phyloP scores from a whole-genome alignment of 2,113 vertebrate species.

The Pseudorasbora parva region DNA sequence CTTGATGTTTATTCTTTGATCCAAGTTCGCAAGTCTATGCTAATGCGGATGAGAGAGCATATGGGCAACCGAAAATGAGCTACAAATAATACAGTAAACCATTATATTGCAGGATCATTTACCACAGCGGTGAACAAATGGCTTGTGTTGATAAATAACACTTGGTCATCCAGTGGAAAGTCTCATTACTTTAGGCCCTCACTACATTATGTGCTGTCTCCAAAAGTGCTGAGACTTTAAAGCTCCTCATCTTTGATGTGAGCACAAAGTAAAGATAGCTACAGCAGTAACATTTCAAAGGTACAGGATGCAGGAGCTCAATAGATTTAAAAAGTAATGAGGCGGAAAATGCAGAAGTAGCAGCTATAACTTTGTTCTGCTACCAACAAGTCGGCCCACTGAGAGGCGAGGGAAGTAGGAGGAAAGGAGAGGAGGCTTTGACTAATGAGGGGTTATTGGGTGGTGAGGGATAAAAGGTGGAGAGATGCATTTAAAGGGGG shows the following conservation, averaged over 20 bases:
- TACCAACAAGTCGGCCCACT: conserved; percentile 24
- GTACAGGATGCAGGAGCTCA: conserved; percentile 21
- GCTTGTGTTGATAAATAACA: conserved; percentile 31
- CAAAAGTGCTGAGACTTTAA: conserved; percentile 34
- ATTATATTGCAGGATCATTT: conserved; percentile 22
- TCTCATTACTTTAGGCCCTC: conserved; percentile 37
- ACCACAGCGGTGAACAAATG: neutral
- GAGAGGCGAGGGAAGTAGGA: conserved; percentile 2
- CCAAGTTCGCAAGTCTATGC: neutral
- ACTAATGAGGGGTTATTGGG: conserved; percentile 28
- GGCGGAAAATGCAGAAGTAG: conserved; percentile 34
- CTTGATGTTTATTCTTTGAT: conserved; percentile 34
- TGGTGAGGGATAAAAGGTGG: neutral
- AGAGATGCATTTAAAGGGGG: neutral
- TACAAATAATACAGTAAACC: conserved; percentile 7
- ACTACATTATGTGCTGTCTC: conserved; percentile 34
- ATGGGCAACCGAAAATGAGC: neutral
- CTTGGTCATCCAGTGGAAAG: conserved; percentile 31
- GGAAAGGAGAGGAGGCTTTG: conserved; percentile 14
- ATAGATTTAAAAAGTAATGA: conserved; percentile 50
- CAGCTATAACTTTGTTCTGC: conserved; percentile 34
- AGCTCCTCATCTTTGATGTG: conserved; percentile 31
- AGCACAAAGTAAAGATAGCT: neutral
- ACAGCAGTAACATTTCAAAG: conserved; percentile 42
- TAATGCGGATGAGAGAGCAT: conserved; percentile 36